Conservation (phyloP, 92 coral and sea anemone species). For the Epizoanthus stellaris region DNA sequence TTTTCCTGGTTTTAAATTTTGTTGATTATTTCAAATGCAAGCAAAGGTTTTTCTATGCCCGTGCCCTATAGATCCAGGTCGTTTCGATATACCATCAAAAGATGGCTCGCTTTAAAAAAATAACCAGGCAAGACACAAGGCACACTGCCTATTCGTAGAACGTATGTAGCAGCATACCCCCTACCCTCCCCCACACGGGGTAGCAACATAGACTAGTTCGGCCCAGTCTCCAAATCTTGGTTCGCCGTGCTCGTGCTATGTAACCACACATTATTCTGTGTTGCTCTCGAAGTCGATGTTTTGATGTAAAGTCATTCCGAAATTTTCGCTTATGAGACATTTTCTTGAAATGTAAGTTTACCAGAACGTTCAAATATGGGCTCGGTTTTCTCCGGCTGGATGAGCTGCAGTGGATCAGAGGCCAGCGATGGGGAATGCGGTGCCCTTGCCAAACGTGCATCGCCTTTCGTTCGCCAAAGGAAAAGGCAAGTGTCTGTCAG, state of each 20-base stretch:
- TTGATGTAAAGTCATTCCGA: background rate
- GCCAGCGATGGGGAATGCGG: slow-evolving; percentile 32
- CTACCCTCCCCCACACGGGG: too few relatives aligned
- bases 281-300: background rate
- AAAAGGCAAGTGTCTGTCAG: slow-evolving; percentile 74
- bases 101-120: too few relatives aligned
- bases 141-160: too few relatives aligned
- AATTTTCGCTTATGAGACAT: background rate
- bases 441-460: slow-evolving; percentile 42
- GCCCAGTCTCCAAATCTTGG: too few relatives aligned
- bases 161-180: too few relatives aligned
- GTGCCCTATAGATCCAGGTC: too few relatives aligned
- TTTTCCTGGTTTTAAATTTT: too few relatives aligned
- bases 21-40: too few relatives aligned
- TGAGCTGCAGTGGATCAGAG: slow-evolving; percentile 24
- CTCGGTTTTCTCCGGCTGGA: slow-evolving; percentile 43
- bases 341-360: slow-evolving; percentile 6
- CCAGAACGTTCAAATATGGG: slow-evolving; percentile 8
- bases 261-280: background rate
- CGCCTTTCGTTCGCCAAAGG: slow-evolving; percentile 78
- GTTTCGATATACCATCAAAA: too few relatives aligned
- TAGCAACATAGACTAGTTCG: background rate
- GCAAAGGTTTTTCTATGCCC: too few relatives aligned
- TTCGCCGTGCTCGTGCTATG: background rate
- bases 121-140: too few relatives aligned